Evolutionary conservation across 2,113 vertebrate species (phyloP).

Genomic region (Colistium nudipinnis): DNA sequence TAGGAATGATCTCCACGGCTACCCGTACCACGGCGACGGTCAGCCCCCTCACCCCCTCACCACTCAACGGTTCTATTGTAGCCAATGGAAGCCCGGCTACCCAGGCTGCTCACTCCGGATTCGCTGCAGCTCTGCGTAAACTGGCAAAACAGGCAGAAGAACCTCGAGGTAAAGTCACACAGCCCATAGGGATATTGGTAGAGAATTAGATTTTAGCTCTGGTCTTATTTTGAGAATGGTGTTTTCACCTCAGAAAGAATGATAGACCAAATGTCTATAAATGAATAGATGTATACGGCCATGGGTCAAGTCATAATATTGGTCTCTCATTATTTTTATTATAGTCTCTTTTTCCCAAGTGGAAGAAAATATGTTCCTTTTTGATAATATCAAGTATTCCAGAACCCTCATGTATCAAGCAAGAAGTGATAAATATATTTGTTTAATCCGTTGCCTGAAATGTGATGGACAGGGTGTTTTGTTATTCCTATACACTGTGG

Average conservation of each 20-base stretch:
- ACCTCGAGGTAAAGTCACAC: conserved; percentile 88
- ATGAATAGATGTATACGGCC: no score
- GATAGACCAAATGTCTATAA: no score
- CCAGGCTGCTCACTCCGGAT: conserved; percentile 96
- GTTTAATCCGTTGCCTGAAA: background rate
- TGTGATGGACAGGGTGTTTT: conserved; percentile 6
- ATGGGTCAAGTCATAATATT: no score
- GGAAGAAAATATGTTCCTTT: no score
- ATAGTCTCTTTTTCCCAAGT: no score
- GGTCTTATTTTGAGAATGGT: background rate
- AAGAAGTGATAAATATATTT: background rate
- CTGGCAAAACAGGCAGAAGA: conserved; percentile 99
- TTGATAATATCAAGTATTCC: background rate
- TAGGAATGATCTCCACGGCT: conserved; percentile 99
- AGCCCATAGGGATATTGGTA: background rate
- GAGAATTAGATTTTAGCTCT: background rate
- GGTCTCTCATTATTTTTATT: no score
- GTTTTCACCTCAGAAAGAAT: background rate
- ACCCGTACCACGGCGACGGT: conserved; percentile 98
- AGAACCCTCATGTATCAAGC: background rate
- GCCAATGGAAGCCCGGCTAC: conserved; percentile 95
- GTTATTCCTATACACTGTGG: background rate
- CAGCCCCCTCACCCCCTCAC: conserved; percentile 96
- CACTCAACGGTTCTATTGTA: conserved; percentile 96
- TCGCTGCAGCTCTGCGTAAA: conserved; percentile 97